Evolutionary conservation across 2,888 invertebrate genomes (phyloP), one percentile per base, ranked within the genome.

Genomic region (Agrotis segetum): DNA sequence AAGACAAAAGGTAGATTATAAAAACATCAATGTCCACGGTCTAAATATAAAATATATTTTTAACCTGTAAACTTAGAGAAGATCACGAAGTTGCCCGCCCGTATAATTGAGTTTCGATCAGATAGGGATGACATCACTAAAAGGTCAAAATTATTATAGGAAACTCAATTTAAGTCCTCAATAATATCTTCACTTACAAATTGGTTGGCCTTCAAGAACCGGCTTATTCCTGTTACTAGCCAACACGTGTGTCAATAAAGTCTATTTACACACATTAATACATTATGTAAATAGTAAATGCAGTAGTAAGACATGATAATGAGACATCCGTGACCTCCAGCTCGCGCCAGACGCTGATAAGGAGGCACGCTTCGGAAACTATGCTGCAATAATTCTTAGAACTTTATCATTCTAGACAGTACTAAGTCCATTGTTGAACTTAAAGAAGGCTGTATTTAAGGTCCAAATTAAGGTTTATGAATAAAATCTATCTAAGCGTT

Each of bases 341-440:
- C 79, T 60, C 79, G 78, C 66, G 82, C 82, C 63, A 49, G 55
- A 49, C 70, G 49, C 3, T 14, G 78, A 82, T 79, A 78, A 78
- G 56, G 40, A 7, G 67, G 73, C 78, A 79, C 78, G 64, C 78
- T 78, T 72, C 79, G 29, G 14, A 24, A 44, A 52, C 7, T 40
- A 46, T 40, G 46, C 71, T 67, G 71, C 62, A 63, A 63, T 63
- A 1, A 7, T 49, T 64, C 44, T n/a, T 40, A 49, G 44, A 55
- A 65, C 3, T 14, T 24, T 59, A 40, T 72, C 59, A 49, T n/a
- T 16, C 3, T 2, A n/a, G 47, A 19, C 19, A 2, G n/a, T n/a
- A 11, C 11, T 14, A 40, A 47, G 52, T 77, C 29, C 14, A 11
- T 17, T 47, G 17, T 49, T 19, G 4, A 49, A n/a, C 14, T 2